Percentiles rank a stretch among this genome's conserved stretches.
These are phyloP conservation scores for Drosophila barbarae DNA, from an alignment of 2,888 invertebrate genomes.

Conservation along the genomic window DNA sequence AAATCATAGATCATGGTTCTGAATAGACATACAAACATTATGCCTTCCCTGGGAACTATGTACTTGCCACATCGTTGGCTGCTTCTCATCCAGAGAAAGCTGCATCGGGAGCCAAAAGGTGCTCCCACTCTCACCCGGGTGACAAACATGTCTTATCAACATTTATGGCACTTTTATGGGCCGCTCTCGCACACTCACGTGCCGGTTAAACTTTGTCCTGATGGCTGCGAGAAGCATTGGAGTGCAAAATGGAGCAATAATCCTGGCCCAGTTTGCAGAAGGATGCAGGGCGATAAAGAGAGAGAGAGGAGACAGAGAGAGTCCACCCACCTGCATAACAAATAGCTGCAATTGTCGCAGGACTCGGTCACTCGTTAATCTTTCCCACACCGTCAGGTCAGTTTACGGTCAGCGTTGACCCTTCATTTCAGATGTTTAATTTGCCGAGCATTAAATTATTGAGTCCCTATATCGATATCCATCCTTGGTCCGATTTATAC, in stretches of 20 bases:
- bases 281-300: not conserved
- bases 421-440: slow-evolving; percentile 43
- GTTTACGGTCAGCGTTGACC: slow-evolving; percentile 1
- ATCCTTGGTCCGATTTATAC: slow-evolving; percentile 3
- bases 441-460: slow-evolving; percentile 57
- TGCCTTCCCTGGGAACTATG: slow-evolving; percentile 42
- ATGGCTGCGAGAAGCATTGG: slow-evolving; percentile 46
- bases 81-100: slow-evolving; percentile 9
- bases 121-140: slow-evolving; percentile 13
- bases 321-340: slow-evolving; percentile 14
- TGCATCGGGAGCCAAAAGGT: slow-evolving; percentile 21
- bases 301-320: not conserved
- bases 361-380: slow-evolving; percentile 13
- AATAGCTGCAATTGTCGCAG: slow-evolving; percentile 18
- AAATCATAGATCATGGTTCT: slow-evolving; percentile 27
- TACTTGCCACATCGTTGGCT: slow-evolving; percentile 48
- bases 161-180: slow-evolving; percentile 65
- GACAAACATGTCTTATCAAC: slow-evolving; percentile 70
- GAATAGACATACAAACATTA: slow-evolving; percentile 1
- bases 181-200: slow-evolving; percentile 21
- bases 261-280: slow-evolving; percentile 52
- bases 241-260: slow-evolving; percentile 69
- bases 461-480: slow-evolving; percentile 45
- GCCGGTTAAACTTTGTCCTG: slow-evolving; percentile 46
- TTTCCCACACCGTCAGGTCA: slow-evolving; percentile 1